phyloP scores from a whole-genome alignment of 1,140 invertebrate genomes.

The Hypsibius dujardini region DNA sequence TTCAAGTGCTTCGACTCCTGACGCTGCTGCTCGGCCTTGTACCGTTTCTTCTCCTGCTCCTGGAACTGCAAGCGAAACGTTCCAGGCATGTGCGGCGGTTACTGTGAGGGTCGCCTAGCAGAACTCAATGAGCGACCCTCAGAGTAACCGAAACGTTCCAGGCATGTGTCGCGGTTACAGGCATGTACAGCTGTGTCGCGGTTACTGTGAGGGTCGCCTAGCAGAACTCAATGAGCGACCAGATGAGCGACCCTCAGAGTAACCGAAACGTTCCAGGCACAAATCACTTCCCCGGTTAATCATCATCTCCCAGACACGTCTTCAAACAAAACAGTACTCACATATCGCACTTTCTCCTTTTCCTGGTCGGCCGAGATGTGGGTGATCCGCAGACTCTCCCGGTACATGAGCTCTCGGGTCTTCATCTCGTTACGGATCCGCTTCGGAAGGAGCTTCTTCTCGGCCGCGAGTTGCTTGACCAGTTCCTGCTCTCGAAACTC shows the following conservation, averaged over 20 bases:
- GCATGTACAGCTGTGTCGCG: no score
- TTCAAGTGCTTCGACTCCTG: constrained; percentile 81
- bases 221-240: no score
- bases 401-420: constrained; percentile 81
- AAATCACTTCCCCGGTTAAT: not conserved
- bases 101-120: no score
- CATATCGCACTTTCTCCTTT: constrained; percentile 68
- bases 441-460: constrained; percentile 80
- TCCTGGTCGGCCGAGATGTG: constrained; percentile 56
- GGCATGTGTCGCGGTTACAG: no score
- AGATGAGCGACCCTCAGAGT: no score
- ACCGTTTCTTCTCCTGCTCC: constrained; percentile 85
- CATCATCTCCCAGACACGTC: constrained; percentile 10
- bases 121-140: no score
- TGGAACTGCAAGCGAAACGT: constrained; percentile 49
- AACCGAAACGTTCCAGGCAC: no score
- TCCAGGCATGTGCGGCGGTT: no score
- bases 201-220: no score
- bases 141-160: no score
- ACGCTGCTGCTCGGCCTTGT: constrained; percentile 73
- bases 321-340: constrained; percentile 25
- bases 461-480: constrained; percentile 64
- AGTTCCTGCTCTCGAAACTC: constrained; percentile 76
- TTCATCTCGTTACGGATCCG: constrained; percentile 82
- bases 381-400: constrained; percentile 38